A percentile compares a stretch with the other conserved stretches of the same genome.
phyloP scores from a whole-genome alignment of 1,140 invertebrate genomes.

The Maniola jurtina region DNA sequence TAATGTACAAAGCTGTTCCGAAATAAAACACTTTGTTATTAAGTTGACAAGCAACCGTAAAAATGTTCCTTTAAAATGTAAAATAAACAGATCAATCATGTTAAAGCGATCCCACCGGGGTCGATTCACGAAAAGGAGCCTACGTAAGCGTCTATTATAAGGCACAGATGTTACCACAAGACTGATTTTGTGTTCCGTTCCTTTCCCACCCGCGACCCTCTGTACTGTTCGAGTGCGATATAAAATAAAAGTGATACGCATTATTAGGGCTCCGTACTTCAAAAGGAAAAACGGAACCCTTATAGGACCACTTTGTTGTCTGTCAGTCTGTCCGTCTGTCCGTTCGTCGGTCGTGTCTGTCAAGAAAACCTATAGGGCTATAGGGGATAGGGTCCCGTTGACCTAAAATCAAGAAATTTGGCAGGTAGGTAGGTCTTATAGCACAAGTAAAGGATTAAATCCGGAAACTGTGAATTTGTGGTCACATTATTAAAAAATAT shows the following conservation, averaged over 20 bases:
- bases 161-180: conserved; percentile 75
- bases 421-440: no score
- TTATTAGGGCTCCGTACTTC: conserved; percentile 34
- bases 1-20: conserved; percentile 63
- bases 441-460: no score
- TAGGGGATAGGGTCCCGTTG: no score
- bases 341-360: no score
- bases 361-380: no score
- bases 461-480: no score
- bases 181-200: conserved; percentile 54
- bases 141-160: conserved; percentile 77
- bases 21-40: conserved; percentile 79
- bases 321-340: no score
- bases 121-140: conserved; percentile 76
- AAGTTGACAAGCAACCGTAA: conserved; percentile 79
- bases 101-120: conserved; percentile 77
- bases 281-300: no score
- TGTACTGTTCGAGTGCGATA: conserved; percentile 44
- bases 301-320: no score
- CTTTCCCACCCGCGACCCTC: conserved; percentile 39
- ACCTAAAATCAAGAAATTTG: no score
- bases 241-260: conserved; percentile 67
- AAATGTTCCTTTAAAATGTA: conserved; percentile 79
- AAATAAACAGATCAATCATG: conserved; percentile 79
- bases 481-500: no score